These are phyloP conservation scores for Corythornis madagascariensis DNA, from an alignment of 2,113 vertebrate species.

Conservation along the genomic window DNA sequence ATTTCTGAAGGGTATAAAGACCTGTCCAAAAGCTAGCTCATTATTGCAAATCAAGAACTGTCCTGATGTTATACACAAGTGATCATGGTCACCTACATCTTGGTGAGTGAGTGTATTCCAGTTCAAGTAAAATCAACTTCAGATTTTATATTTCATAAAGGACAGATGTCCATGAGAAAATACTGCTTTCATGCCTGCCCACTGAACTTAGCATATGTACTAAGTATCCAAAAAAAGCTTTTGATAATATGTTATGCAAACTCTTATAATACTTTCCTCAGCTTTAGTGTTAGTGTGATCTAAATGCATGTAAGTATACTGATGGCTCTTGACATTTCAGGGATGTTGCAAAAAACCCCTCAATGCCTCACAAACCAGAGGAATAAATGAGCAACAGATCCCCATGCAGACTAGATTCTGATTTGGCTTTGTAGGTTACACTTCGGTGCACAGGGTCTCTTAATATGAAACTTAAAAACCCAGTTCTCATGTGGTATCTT, in stretches of 20 bases:
- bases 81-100: neutral
- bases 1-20: neutral
- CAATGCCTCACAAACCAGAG: neutral
- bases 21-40: too few species aligned
- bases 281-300: neutral
- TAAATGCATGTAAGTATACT: neutral
- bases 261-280: neutral
- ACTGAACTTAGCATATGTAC: neutral
- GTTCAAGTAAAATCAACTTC: neutral
- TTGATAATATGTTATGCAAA: neutral
- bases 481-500: neutral
- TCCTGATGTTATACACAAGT: neutral
- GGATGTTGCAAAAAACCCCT: neutral
- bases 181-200: neutral
- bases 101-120: neutral
- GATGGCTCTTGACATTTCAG: neutral
- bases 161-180: neutral
- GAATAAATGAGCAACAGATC: neutral
- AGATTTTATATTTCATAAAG: neutral
- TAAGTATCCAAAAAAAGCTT: neutral
- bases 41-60: neutral
- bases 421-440: accelerated
- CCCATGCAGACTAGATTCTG: neutral
- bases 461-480: neutral
- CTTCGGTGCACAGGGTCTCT: neutral